Conservation (phyloP, 2,113 vertebrate genomes). For the Elgaria multicarinata region DNA sequence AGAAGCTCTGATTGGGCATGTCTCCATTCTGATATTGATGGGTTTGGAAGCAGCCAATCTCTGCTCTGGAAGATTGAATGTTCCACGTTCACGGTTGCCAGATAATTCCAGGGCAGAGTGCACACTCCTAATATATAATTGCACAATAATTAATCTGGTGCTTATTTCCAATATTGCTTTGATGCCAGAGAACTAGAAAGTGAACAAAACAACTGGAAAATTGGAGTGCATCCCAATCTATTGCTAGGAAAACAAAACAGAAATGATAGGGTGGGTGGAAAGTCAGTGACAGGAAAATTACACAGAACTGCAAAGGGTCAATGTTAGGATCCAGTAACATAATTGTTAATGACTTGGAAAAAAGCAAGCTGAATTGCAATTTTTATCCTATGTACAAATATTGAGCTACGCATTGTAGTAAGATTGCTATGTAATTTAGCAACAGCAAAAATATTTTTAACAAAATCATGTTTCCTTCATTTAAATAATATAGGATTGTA, state of each 20-base stretch:
- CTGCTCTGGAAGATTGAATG: too few species aligned
- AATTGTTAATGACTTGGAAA: slow-evolving; percentile 24
- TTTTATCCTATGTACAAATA: neutral
- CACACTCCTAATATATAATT: neutral
- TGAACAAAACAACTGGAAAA: neutral
- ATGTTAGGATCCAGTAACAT: neutral
- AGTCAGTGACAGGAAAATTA: slow-evolving; percentile 18
- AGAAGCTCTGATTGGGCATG: too few species aligned
- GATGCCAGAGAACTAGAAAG: neutral
- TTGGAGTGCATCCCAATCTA: neutral
- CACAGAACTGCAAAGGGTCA: neutral
- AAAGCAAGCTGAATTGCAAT: neutral
- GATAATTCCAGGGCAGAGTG: too few species aligned
- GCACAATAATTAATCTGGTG: neutral
- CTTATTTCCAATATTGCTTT: neutral
- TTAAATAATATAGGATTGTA: neutral
- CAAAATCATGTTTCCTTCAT: neutral
- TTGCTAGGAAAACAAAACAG: neutral
- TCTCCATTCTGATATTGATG: too few species aligned
- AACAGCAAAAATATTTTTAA: too few species aligned
- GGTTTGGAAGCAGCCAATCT: too few species aligned
- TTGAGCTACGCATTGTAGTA: neutral
- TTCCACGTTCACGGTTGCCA: too few species aligned
- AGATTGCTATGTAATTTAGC: neutral
- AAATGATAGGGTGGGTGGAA: neutral